Conservation (phyloP, 2,888 invertebrate species). For the Heteromurus nitidus region DNA sequence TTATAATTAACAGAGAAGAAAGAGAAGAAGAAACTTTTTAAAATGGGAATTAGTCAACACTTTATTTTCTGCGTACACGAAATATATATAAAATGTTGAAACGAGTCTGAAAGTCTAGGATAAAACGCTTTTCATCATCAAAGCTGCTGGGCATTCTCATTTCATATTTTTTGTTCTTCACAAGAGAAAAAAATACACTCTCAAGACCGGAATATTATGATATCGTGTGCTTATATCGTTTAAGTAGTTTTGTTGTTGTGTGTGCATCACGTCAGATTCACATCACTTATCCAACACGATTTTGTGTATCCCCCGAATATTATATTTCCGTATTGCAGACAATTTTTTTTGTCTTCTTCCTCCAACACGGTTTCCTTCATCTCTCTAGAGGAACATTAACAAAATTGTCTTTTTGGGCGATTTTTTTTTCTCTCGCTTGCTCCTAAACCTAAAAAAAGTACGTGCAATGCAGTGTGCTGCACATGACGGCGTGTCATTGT, state of each 20-base stretch:
- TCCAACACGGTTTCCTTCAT: slow-evolving; percentile 56
- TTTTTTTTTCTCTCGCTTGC: slow-evolving; percentile 61
- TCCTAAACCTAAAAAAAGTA: background rate
- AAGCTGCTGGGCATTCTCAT: background rate
- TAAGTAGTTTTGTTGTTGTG: too few relatives aligned
- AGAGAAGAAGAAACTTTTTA: too few relatives aligned
- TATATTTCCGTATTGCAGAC: slow-evolving; percentile 27
- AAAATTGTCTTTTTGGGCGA: slow-evolving; percentile 73
- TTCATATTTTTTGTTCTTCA: background rate
- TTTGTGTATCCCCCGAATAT: too few relatives aligned
- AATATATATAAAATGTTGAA: background rate
- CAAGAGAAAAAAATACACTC: slow-evolving; percentile 15
- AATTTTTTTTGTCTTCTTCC: slow-evolving; percentile 1
- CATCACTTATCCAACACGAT: background rate
- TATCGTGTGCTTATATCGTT: too few relatives aligned
- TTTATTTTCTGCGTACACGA: too few relatives aligned
- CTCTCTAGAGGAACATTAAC: slow-evolving; percentile 72
- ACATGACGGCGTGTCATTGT: slow-evolving; percentile 25
- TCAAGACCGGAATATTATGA: too few relatives aligned
- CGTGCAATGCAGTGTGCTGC: background rate
- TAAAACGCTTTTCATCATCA: background rate
- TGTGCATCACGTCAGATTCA: background rate
- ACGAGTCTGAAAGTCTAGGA: background rate
- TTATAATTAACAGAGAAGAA: slow-evolving; percentile 4
- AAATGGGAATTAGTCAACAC: slow-evolving; percentile 46